Evolutionary conservation across 2,888 invertebrate genomes (phyloP).

Genomic region (Thumatha senex): DNA sequence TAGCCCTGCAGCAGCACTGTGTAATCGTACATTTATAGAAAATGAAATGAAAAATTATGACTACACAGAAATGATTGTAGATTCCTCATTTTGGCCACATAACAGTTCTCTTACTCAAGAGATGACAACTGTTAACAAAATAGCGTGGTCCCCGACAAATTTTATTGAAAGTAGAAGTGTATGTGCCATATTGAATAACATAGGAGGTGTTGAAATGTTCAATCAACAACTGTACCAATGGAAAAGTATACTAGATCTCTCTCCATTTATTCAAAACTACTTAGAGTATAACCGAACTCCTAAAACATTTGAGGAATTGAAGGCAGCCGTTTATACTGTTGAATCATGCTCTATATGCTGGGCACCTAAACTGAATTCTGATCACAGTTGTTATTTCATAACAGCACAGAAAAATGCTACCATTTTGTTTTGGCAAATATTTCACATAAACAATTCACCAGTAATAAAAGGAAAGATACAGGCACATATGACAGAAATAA

Average conservation of each 20-base stretch:
- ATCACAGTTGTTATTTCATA: slow-evolving; percentile 56
- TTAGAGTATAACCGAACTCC: slow-evolving; percentile 28
- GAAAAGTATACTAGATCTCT: slow-evolving; percentile 50
- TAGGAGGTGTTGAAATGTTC: slow-evolving; percentile 62
- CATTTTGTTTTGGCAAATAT: slow-evolving; percentile 60
- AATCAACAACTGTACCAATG: slow-evolving; percentile 41
- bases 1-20: slow-evolving; percentile 54
- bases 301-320: slow-evolving; percentile 44
- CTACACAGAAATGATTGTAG: slow-evolving; percentile 58
- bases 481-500: slow-evolving; percentile 47
- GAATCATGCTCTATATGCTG: slow-evolving; percentile 61
- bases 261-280: slow-evolving; percentile 39
- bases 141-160: slow-evolving; percentile 60
- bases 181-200: slow-evolving; percentile 62
- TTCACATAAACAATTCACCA: slow-evolving; percentile 23
- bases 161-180: slow-evolving; percentile 44
- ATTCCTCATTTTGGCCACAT: slow-evolving; percentile 67
- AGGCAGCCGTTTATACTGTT: slow-evolving; percentile 46
- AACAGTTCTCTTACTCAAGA: slow-evolving; percentile 54
- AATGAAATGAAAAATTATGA: slow-evolving; percentile 53
- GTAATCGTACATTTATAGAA: slow-evolving; percentile 43
- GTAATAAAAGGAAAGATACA: slow-evolving; percentile 37
- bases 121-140: slow-evolving; percentile 47
- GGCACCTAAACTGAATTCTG: slow-evolving; percentile 43
- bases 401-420: slow-evolving; percentile 64